A percentile compares a stretch with the other conserved stretches of the same genome.
phyloP scores from a whole-genome alignment of 2,888 invertebrate species.

The Eutolmus rufibarbis region DNA sequence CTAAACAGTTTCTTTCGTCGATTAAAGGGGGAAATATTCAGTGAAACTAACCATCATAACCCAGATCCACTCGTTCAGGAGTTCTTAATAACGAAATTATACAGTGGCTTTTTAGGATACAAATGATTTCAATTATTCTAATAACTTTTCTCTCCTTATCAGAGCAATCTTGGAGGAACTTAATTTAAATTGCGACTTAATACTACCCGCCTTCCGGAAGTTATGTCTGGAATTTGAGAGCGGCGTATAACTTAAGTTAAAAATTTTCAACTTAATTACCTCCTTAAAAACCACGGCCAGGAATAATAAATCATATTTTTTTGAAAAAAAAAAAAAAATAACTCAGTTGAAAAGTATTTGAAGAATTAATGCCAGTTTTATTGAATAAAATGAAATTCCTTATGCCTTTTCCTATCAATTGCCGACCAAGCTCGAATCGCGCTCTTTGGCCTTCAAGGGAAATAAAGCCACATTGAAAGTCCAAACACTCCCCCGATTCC shows the following conservation, averaged over 20 bases:
- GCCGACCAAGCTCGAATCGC: neutral
- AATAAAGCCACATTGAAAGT: neutral
- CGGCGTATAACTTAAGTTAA: neutral
- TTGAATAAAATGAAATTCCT: neutral
- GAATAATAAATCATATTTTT: too few species aligned
- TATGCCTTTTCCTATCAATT: neutral
- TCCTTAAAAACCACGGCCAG: too few species aligned
- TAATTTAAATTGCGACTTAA: constrained; percentile 27
- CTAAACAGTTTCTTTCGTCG: neutral
- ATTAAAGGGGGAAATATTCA: neutral
- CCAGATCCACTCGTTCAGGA: neutral
- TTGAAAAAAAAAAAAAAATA: too few species aligned
- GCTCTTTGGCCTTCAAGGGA: neutral
- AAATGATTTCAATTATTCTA: constrained; percentile 25
- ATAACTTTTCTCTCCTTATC: constrained; percentile 33
- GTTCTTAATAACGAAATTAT: neutral
- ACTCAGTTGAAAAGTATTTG: neutral
- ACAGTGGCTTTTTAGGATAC: constrained; percentile 6
- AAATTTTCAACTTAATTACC: too few species aligned
- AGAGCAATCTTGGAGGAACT: constrained; percentile 18
- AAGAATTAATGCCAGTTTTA: neutral
- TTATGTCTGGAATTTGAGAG: neutral
- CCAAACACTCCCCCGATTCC: neutral
- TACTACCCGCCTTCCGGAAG: neutral
- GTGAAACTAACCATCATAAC: neutral